phyloP scores from a whole-genome alignment of 1,140 invertebrate genomes.

The Lasioglossum baleicum region DNA sequence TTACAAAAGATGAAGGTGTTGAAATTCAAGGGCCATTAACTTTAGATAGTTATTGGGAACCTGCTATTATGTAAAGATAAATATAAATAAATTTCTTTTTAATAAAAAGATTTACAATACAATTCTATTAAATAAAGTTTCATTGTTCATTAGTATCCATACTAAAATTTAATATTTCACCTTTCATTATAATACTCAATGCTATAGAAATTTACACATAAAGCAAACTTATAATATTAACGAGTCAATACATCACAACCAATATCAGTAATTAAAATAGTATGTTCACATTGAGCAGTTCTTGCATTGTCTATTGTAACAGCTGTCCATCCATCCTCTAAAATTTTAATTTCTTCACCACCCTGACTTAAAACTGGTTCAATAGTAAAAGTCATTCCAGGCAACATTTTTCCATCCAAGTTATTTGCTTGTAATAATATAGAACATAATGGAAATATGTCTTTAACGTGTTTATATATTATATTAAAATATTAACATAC shows the following conservation, averaged over 20 bases:
- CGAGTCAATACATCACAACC: constrained; percentile 88
- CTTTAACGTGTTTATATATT: background rate
- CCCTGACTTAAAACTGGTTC: constrained; percentile 94
- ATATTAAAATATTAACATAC: constrained; percentile 73
- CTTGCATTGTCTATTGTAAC: constrained; percentile 88
- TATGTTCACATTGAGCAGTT: constrained; percentile 95
- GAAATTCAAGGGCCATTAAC: constrained; percentile 76
- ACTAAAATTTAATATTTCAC: too few species aligned
- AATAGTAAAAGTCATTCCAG: constrained; percentile 96
- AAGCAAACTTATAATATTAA: too few species aligned
- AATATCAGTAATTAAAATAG: constrained; percentile 89
- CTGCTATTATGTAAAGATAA: constrained; percentile 65
- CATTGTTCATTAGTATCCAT: constrained; percentile 21
- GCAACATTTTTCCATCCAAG: constrained; percentile 86
- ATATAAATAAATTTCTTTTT: constrained; percentile 37
- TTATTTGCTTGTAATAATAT: constrained; percentile 82
- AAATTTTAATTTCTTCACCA: constrained; percentile 82
- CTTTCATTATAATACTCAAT: too few species aligned
- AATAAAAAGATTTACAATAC: constrained; percentile 29
- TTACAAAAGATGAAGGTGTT: constrained; percentile 77
- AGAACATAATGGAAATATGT: background rate
- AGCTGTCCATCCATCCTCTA: constrained; percentile 94
- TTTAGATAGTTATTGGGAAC: constrained; percentile 76
- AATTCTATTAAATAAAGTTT: constrained; percentile 4
- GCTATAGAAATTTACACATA: background rate